Evolutionary conservation across 2,113 vertebrate species (phyloP).

Genomic region (Lota lota): DNA sequence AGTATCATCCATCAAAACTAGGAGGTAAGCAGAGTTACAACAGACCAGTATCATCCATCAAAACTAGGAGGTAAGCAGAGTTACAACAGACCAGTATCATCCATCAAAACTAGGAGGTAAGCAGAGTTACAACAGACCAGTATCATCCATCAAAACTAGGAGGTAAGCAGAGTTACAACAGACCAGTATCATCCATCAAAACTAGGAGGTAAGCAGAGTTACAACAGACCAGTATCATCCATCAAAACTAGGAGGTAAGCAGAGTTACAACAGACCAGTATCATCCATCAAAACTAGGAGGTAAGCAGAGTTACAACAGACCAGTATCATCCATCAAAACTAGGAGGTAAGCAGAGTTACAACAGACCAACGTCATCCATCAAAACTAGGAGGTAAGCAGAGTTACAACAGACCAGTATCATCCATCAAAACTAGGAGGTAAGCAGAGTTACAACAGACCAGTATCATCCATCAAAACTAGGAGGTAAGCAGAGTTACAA

Average conservation of each 20-base stretch:
- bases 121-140: not conserved
- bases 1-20: constrained; percentile 80
- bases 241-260: constrained; percentile 81
- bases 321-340: constrained; percentile 77
- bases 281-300: constrained; percentile 81
- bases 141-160: constrained; percentile 81
- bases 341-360: constrained; percentile 39
- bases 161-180: not conserved
- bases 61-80: constrained; percentile 73
- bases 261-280: not conserved
- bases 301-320: not conserved
- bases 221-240: not conserved
- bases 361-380: constrained; percentile 35
- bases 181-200: constrained; percentile 72
- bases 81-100: not conserved
- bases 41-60: constrained; percentile 54
- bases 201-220: constrained; percentile 57
- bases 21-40: not conserved
- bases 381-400: constrained; percentile 77
- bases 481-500: not conserved
- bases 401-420: not conserved
- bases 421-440: constrained; percentile 81
- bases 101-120: constrained; percentile 81
- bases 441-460: not conserved
- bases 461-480: constrained; percentile 80